Evolutionary conservation across 2,797 vertebrate genomes (phyloP), one percentile per base, ranked within the genome.

Genomic region (Arrhamphus sclerolepis): DNA sequence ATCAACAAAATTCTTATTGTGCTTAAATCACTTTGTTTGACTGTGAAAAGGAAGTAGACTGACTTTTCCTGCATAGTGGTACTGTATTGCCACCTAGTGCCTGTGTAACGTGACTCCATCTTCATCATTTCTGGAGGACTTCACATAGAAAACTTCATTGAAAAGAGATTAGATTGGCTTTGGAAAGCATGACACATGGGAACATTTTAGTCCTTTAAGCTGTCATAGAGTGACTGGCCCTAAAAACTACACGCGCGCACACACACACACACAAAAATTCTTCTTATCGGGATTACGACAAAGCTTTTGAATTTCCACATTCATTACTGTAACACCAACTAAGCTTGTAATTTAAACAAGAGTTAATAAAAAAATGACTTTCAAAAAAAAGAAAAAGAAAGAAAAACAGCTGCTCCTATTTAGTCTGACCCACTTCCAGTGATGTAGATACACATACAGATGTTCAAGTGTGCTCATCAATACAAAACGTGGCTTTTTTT

Each of bases 71-170:
- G 31, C 61, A 43, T 34, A 22, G 34, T 78, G 72, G 81, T 77
- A 67, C 60, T 84, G 69, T 73, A 77, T 81, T 91, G 87, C 91
- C 91, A 87, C 67, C 92, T 88, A 89, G 86, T 89, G 91, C 87
- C 70, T 46, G 51, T 72, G 64, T 61, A 59, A 70, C 21, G 63
- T 58, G 73, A 82, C 58, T 76, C 52, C 68, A 77, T 80, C 43
- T 73, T 66, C 53, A 67, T 73, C 17, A 72, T 68, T 83, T 83
- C 65, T 64, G 46, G 63, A 77, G 55, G 67, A 83, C 71, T 83
- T 56, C 62, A 56, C 38, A 72, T 66, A 63, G 73, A 80, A 79
- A 71, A 54, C 22, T 46, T 54, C 44, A 59, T 66, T 82, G 62
- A 70, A 74, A 74, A 68, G 47, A 51, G 71, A 87, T 88, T 72